Conservation (phyloP, 1,140 invertebrate species). For the Ectropis grisescens region DNA sequence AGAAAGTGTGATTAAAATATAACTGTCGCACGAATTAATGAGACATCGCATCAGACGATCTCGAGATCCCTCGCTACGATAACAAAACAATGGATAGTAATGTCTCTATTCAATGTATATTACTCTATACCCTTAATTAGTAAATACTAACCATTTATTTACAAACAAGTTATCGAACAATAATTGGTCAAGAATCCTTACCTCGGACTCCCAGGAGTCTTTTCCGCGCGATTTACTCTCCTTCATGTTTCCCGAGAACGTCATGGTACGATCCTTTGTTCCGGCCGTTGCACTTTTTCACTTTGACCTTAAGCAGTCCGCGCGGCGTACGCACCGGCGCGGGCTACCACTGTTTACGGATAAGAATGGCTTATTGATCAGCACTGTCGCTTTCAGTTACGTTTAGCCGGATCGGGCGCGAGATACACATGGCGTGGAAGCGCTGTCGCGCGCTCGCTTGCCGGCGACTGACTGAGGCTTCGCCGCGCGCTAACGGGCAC, state of each 20-base stretch:
- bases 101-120: too few species aligned
- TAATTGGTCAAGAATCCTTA: too few species aligned
- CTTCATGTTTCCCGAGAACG: constrained; percentile 58
- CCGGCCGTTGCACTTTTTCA: constrained; percentile 36
- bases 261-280: constrained; percentile 39
- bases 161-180: too few species aligned
- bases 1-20: constrained; percentile 42
- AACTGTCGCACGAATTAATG: constrained; percentile 37
- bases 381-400: constrained; percentile 51
- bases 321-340: too few species aligned
- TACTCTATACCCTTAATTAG: too few species aligned
- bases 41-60: constrained; percentile 15
- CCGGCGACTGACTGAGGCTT: constrained; percentile 15
- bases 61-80: not conserved
- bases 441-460: constrained; percentile 8
- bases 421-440: constrained; percentile 33
- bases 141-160: too few species aligned
- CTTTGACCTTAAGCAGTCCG: constrained; percentile 11
- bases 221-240: constrained; percentile 50
- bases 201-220: constrained; percentile 59
- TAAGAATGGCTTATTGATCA: constrained; percentile 18
- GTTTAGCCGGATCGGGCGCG: constrained; percentile 23
- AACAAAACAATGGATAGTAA: too few species aligned
- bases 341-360: constrained; percentile 20
- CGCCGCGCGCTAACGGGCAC: constrained; percentile 38